Conservation (phyloP, 2,113 vertebrate genomes). For the Sylvietta virens region DNA sequence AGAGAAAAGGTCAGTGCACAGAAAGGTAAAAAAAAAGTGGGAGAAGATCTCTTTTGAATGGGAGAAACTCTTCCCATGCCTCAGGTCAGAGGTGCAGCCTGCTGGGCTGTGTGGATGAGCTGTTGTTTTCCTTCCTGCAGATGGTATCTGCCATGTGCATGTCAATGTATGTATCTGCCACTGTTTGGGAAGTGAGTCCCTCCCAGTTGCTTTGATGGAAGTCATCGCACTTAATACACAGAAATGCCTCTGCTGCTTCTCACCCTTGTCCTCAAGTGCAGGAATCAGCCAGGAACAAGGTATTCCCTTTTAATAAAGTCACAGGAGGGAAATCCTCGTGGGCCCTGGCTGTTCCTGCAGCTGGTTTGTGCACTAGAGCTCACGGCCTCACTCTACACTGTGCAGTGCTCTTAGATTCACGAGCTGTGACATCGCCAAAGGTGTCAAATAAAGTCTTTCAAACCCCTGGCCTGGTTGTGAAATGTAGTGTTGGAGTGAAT, state of each 20-base stretch:
- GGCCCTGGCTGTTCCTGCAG: background rate
- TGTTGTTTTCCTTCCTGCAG: background rate
- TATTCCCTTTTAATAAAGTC: background rate
- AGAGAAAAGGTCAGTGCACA: background rate
- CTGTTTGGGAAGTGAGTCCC: background rate
- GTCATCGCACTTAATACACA: background rate
- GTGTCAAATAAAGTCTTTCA: slow-evolving; percentile 61
- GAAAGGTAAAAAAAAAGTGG: background rate
- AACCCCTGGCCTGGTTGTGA: slow-evolving; percentile 2
- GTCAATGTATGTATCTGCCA: background rate
- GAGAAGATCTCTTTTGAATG: background rate
- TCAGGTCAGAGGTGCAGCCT: background rate
- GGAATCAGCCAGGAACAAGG: background rate
- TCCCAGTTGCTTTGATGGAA: background rate
- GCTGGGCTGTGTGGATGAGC: background rate
- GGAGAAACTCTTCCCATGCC: background rate
- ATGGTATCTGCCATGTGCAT: background rate
- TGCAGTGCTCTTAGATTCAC: slow-evolving; percentile 47
- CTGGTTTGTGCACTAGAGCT: background rate
- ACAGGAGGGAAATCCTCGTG: fast-evolving
- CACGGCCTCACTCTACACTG: background rate
- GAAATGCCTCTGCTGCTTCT: slow-evolving; percentile 11
- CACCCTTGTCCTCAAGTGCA: background rate
- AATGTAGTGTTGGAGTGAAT: background rate
- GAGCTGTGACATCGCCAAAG: slow-evolving; percentile 33